These are phyloP conservation scores for Parazoanthus atlanticus DNA, from an alignment of 92 coral and sea anemone species.

Conservation along the genomic window DNA sequence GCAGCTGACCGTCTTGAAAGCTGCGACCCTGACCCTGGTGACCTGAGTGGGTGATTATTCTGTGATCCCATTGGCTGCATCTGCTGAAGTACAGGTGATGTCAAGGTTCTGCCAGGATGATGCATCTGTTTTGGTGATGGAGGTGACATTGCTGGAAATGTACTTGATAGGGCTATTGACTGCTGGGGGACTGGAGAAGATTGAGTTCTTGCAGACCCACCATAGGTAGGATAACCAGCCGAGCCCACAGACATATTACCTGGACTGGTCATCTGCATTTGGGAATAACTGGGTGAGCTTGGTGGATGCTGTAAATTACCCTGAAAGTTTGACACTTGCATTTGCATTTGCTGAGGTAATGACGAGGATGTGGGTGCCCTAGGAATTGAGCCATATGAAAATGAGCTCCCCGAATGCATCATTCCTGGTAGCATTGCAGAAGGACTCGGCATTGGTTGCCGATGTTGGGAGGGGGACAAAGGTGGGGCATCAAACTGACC, in stretches of 20 bases:
- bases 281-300: slow-evolving; percentile 40
- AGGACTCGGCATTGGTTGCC: slow-evolving; percentile 23
- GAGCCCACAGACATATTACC: slow-evolving; percentile 31
- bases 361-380: slow-evolving; percentile 17
- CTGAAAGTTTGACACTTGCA: slow-evolving; percentile 36
- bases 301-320: slow-evolving; percentile 28
- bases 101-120: slow-evolving; percentile 20
- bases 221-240: slow-evolving; percentile 23
- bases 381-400: slow-evolving; percentile 32
- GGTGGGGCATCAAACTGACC: slow-evolving; percentile 47
- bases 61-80: slow-evolving; percentile 43
- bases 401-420: slow-evolving; percentile 31
- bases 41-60: slow-evolving; percentile 20
- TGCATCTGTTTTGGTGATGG: slow-evolving; percentile 46
- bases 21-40: slow-evolving; percentile 57
- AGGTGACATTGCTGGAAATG: slow-evolving; percentile 41
- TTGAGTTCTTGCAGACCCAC: slow-evolving; percentile 22
- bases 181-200: slow-evolving; percentile 38
- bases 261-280: slow-evolving; percentile 33
- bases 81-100: slow-evolving; percentile 44
- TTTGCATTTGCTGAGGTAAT: slow-evolving; percentile 33
- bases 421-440: slow-evolving; percentile 33
- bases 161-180: slow-evolving; percentile 20
- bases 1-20: slow-evolving; percentile 67
- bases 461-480: slow-evolving; percentile 37